Conservation (phyloP, 2,888 invertebrate genomes). For the Drosophila anceps region DNA sequence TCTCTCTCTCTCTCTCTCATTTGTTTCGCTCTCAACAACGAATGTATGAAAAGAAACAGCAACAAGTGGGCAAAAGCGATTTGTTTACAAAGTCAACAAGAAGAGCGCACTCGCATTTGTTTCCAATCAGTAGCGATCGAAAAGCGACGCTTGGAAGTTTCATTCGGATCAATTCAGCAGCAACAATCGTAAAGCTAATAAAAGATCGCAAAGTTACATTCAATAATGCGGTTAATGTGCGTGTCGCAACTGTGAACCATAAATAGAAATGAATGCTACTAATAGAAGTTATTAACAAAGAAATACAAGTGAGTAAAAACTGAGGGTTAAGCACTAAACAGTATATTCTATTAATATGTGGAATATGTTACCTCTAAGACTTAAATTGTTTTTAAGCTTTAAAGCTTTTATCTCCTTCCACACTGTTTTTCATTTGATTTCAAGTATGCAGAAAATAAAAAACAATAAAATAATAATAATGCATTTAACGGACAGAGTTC, state of each 20-base stretch:
- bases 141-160: constrained; percentile 62
- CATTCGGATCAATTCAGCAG: constrained; percentile 19
- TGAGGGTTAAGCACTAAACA: not conserved
- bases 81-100: constrained; percentile 68
- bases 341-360: not conserved
- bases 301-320: constrained; percentile 20
- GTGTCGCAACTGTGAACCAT: constrained; percentile 2
- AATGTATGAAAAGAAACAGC: constrained; percentile 8
- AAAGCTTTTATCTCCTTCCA: not conserved
- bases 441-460: constrained; percentile 7
- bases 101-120: constrained; percentile 42
- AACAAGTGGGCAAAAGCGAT: constrained; percentile 36
- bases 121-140: constrained; percentile 58
- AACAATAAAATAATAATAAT: constrained; percentile 18
- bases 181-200: constrained; percentile 32
- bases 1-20: constrained; percentile 7
- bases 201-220: constrained; percentile 19
- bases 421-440: not conserved
- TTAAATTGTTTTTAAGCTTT: constrained; percentile 2
- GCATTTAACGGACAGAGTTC: constrained; percentile 45
- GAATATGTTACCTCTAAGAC: too few relatives aligned
- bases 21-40: constrained; percentile 6
- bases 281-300: not conserved
- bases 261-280: constrained; percentile 7
- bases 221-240: constrained; percentile 20